These are phyloP conservation scores for Tupaia tana DNA, from an alignment of 2,113 vertebrate species.

Conservation along the genomic window DNA sequence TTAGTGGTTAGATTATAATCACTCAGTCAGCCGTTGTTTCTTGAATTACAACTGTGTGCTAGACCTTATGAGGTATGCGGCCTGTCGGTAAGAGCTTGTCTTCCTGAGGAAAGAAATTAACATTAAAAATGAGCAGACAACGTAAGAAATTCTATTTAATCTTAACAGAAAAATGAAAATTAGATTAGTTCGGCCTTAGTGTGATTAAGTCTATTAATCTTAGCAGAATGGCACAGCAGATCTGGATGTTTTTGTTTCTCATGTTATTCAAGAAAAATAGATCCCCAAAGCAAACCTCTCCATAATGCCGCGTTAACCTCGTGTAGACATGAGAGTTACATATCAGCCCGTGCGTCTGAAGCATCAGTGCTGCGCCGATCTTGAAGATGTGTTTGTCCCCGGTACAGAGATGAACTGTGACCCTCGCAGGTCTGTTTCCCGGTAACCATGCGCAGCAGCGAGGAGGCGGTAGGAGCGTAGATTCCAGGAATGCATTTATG, in stretches of 20 bases:
- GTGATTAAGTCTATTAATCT: conserved; percentile 56
- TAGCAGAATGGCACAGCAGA: conserved; percentile 50
- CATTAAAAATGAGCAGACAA: conserved; percentile 22
- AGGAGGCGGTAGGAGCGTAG: background rate
- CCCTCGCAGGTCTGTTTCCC: background rate
- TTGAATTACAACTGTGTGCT: background rate
- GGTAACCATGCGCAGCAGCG: conserved; percentile 19
- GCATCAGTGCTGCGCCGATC: background rate
- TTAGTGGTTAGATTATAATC: conserved; percentile 33
- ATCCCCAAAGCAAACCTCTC: conserved; percentile 61
- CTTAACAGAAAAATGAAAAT: conserved; percentile 59
- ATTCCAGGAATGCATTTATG: conserved; percentile 72
- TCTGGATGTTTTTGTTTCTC: conserved; percentile 46
- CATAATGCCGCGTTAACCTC: conserved; percentile 62
- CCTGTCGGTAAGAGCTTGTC: conserved; percentile 31
- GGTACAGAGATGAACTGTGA: conserved; percentile 42
- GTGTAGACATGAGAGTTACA: conserved; percentile 3
- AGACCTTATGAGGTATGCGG: background rate
- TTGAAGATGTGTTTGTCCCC: conserved; percentile 48
- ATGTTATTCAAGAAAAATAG: conserved; percentile 33
- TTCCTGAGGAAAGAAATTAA: conserved; percentile 62
- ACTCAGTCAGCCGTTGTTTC: background rate
- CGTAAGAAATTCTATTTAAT: conserved; percentile 56
- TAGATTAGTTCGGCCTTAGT: conserved; percentile 4
- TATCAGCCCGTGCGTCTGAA: background rate